Evolutionary conservation across 2,888 invertebrate genomes (phyloP), one percentile per base, ranked within the genome.

Genomic region (Galerucella pusilla): DNA sequence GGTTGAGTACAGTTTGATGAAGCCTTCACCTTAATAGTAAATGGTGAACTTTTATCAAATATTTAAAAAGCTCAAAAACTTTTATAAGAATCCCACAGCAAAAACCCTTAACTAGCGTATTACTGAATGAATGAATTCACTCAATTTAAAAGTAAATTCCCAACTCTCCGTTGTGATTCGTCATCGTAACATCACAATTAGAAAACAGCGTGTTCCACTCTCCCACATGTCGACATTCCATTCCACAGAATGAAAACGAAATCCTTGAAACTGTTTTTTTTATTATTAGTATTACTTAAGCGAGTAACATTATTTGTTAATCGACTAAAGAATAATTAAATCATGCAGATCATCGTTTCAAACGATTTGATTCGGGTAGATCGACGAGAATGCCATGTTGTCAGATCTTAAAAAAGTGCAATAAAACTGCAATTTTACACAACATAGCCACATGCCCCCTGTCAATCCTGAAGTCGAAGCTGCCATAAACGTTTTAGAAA

Each of bases 191-290:
- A 65, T 46, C 20, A 65, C 46, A 65, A 42, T 65, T 63, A 42
- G 16, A 57, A 57, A 45, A 49, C 63, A 54, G 73, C 69, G 65
- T 69, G 73, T 61, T 64, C n/a, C 61, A 72, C 69, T 71, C 77
- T 71, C 71, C 74, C 70, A 77, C 71, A 68, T 66, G 74, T 49
- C 49, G 49, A 74, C 71, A 77, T 77, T 77, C 72, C 74, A 52
- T 61, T 69, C 63, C 52, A n/a, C 57, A 49, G 42, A 67, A 72
- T 45, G 65, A 60, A 73, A 77, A 72, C 46, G 57, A 61, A 73
- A 77, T 69, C 74, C 77, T 77, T 77, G 77, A 74, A 69, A 72
- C 61, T 28, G 46, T 72, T 74, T 77, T 69, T 72, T 64, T 28
- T 28, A n/a, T n/a, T n/a, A n/a, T n/a, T n/a, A n/a, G n/a, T 5